Evolutionary conservation across 1,140 invertebrate species (phyloP).

Genomic region (Sitophilus oryzae): DNA sequence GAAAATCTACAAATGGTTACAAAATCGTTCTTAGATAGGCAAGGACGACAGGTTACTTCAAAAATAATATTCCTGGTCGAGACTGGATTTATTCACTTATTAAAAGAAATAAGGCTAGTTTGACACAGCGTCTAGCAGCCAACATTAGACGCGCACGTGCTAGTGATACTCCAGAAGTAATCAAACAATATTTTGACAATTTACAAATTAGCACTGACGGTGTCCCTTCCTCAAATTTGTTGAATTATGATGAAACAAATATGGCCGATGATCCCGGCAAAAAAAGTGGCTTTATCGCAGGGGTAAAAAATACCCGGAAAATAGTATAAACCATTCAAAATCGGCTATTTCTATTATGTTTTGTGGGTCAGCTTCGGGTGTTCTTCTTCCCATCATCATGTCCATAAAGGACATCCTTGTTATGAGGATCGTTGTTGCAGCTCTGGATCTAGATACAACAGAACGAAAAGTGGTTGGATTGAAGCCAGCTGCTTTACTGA

Average conservation of each 20-base stretch:
- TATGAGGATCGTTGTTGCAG: neutral
- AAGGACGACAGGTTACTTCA: too few relatives aligned
- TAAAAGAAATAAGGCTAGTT: too few relatives aligned
- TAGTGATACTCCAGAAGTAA: too few relatives aligned
- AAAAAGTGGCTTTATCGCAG: neutral
- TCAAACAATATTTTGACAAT: conserved; percentile 3
- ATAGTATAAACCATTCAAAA: neutral
- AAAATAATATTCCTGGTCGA: too few relatives aligned
- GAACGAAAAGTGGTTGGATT: neutral
- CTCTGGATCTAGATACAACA: neutral
- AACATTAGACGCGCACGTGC: too few relatives aligned
- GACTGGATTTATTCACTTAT: too few relatives aligned
- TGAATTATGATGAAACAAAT: conserved; percentile 5
- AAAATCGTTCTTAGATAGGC: too few relatives aligned
- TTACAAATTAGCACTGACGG: neutral
- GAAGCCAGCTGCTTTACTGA: neutral
- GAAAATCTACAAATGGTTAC: too few relatives aligned
- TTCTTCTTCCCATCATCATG: neutral
- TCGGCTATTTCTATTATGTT: neutral
- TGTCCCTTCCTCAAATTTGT: neutral
- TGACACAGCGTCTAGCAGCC: too few relatives aligned
- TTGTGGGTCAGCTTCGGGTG: neutral
- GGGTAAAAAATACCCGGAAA: neutral
- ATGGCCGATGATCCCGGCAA: conserved; percentile 1
- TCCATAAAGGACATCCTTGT: neutral